phyloP scores from a whole-genome alignment of 2,797 vertebrate genomes.

The Dryobates pubescens region DNA sequence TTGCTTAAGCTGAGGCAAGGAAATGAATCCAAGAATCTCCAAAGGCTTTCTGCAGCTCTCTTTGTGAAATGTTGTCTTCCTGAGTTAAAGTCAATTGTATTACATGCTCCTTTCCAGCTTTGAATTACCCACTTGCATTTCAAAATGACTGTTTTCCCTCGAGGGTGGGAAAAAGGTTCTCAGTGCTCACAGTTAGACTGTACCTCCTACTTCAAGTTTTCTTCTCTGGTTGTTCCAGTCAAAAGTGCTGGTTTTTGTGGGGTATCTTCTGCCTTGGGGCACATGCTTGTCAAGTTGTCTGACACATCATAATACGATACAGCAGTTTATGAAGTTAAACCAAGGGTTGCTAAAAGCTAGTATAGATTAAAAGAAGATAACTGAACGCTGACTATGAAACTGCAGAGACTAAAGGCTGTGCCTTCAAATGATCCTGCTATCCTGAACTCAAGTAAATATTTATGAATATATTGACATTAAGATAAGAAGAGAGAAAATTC shows the following conservation, averaged over 20 bases:
- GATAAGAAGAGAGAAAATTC: conserved; percentile 42
- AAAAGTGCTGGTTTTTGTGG: not conserved
- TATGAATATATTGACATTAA: conserved; percentile 31
- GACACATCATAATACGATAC: not conserved
- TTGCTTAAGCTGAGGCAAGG: not conserved
- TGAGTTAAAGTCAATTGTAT: not conserved
- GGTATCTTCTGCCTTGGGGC: not conserved
- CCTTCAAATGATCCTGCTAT: conserved; percentile 4
- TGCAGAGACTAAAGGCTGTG: not conserved
- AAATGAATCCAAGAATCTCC: not conserved
- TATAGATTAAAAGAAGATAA: not conserved
- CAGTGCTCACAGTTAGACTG: not conserved
- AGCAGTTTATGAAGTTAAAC: not conserved
- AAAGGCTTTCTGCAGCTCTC: not conserved
- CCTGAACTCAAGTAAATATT: conserved; percentile 37
- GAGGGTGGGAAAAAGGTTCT: not conserved
- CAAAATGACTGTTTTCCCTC: not conserved
- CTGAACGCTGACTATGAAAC: not conserved
- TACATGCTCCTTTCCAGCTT: not conserved
- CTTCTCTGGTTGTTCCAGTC: not conserved
- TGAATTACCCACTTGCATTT: not conserved
- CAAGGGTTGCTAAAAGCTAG: not conserved
- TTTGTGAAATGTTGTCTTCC: not conserved
- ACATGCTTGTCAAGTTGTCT: not conserved
- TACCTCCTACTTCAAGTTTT: not conserved